Evolutionary conservation across 2,113 vertebrate species (phyloP), one percentile per base, ranked within the genome.

Genomic region (Melanostigma gelatinosum): DNA sequence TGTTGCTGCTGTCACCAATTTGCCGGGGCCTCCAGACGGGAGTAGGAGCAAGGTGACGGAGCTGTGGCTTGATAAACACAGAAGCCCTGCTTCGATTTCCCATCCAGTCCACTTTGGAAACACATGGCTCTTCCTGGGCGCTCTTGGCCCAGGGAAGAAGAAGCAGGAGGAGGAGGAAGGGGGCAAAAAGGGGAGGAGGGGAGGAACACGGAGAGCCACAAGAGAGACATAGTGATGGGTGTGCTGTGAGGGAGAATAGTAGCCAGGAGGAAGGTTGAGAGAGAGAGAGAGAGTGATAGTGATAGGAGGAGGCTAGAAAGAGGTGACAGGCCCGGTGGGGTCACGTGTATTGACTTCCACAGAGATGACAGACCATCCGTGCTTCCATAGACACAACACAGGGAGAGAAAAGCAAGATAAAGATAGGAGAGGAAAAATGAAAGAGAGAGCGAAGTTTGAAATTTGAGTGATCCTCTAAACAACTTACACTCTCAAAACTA

Each of bases 1-100:
- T 87, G 83, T 80, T 80, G 92, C 73, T 90, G 94, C 93, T 95
- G 94, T 95, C 92, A 92, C 90, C 95, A 90, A 92, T 94, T 87
- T 90, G 87, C 82, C 74, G 71, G 81, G 77, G 89, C 87, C 88
- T 92, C 86, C 81, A 93, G 92, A 93, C 82, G 89, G 93, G 93
- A 92, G 92, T 88, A 85, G 91, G 91, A 93, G 92, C 89, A 88
- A 93, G 93, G 94, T 96, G 94, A 96, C 93, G 91, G 93, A 96
- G 93, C 92, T 94, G 85, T 86, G 92, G 90, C 94, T 95, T 96
- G 93, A 95, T 95, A 95, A 95, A 95, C 95, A 95, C 91, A 96
- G 95, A 95, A 95, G 93, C 91, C 85, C 93, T 93, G 91, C 61
- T 90, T 94, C 69, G 80, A 92, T 93, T 96, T 96, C 94, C 89